Evolutionary conservation across 2,888 invertebrate genomes (phyloP).

Genomic region (Ophion ellenae): DNA sequence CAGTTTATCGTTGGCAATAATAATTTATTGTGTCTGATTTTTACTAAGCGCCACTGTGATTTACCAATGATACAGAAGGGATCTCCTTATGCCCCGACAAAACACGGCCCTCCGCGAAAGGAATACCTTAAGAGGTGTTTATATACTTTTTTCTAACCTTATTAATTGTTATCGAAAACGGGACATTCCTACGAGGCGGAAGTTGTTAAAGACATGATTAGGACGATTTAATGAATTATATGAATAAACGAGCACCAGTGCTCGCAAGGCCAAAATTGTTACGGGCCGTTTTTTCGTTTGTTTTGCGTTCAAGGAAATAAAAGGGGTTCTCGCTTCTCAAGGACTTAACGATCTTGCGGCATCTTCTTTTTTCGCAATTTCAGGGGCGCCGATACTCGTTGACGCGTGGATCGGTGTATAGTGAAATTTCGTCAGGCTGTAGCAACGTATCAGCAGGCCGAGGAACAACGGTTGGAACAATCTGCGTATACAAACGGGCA

Average conservation of each 20-base stretch:
- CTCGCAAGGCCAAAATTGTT: slow-evolving; percentile 31
- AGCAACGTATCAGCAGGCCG: slow-evolving; percentile 87
- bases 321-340: slow-evolving; percentile 60
- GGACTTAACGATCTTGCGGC: slow-evolving; percentile 75
- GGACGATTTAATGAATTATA: not conserved
- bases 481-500: slow-evolving; percentile 81
- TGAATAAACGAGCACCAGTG: slow-evolving; percentile 30
- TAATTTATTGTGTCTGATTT: no score
- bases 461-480: slow-evolving; percentile 88
- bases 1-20: no score
- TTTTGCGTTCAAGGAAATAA: slow-evolving; percentile 38
- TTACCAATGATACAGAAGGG: no score
- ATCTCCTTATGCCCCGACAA: no score
- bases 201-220: not conserved
- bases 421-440: slow-evolving; percentile 80
- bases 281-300: slow-evolving; percentile 41
- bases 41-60: no score
- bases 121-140: slow-evolving; percentile 20
- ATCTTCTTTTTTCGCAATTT: slow-evolving; percentile 69
- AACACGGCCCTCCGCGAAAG: not conserved
- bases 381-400: slow-evolving; percentile 55
- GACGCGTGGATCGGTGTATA: slow-evolving; percentile 68
- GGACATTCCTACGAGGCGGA: slow-evolving; percentile 2
- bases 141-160: slow-evolving; percentile 28
- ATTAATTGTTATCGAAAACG: not conserved